These are phyloP conservation scores for Hetaerina americana DNA, from an alignment of 1,140 invertebrate genomes.

Conservation along the genomic window DNA sequence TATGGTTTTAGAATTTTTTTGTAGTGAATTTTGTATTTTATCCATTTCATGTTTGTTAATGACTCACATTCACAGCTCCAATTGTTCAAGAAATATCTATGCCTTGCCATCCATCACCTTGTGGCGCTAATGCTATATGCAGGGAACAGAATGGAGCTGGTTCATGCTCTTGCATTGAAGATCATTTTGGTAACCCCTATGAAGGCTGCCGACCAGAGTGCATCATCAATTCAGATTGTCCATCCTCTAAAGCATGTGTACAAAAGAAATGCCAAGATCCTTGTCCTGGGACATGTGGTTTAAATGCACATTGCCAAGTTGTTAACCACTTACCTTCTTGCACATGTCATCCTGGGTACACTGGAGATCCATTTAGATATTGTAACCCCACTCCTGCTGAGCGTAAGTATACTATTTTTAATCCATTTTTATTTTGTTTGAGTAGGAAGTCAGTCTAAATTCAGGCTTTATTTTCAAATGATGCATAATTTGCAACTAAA, in stretches of 20 bases:
- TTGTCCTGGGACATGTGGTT: conserved; percentile 37
- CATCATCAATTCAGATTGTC: conserved; percentile 32
- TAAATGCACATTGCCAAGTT: conserved; percentile 39
- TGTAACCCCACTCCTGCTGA: conserved; percentile 15
- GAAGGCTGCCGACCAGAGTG: conserved; percentile 34
- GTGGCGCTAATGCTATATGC: conserved; percentile 30
- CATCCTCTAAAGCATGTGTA: conserved; percentile 33
- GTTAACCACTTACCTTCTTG: conserved; percentile 40
- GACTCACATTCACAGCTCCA: conserved; percentile 3
- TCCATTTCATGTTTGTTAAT: not conserved
- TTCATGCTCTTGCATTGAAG: conserved; percentile 33
- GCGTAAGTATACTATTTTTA: conserved; percentile 19
- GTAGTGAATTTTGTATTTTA: not conserved
- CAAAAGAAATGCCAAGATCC: conserved; percentile 46
- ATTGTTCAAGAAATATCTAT: not conserved
- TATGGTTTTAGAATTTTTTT: not conserved
- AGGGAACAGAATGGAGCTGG: conserved; percentile 32
- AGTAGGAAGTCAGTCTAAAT: too few relatives aligned
- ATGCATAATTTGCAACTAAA: too few relatives aligned
- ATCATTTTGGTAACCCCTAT: conserved; percentile 32
- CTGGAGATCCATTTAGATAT: conserved; percentile 35
- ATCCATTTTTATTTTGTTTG: conserved; percentile 24
- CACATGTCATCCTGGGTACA: conserved; percentile 35
- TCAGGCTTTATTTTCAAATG: too few relatives aligned
- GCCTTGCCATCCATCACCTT: conserved; percentile 27